Evolutionary conservation across 2,888 invertebrate species (phyloP), one percentile per base, ranked within the genome.

Genomic region (Dolichomitus sp.): DNA sequence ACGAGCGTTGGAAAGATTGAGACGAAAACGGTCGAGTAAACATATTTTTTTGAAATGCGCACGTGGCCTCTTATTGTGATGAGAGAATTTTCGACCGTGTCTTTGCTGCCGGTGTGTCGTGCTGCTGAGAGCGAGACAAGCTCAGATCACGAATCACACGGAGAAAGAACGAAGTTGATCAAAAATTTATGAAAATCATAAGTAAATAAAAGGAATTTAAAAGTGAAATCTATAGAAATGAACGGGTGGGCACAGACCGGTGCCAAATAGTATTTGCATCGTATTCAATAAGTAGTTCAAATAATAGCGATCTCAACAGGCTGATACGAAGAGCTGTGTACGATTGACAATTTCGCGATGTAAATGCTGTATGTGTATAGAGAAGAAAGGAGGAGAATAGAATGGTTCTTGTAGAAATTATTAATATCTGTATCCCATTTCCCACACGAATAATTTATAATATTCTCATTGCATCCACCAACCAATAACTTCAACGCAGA

Each of bases 351-450:
- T 74, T 83, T 83, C 54, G 79, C 83, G 50, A 85, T 79, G 78
- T 83, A 80, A 76, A 83, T 75, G 78, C 78, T 85, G 83, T 83
- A 83, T 73, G 84, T 84, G 83, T 84, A 83, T 83, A 84, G 84
- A 83, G 63, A 77, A 74, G 68, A 80, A 63, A 63, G 45, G 57
- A 78, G 68, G 42, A 75, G 54, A 76, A 81, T 78, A 83, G 59
- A 75, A 77, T 75, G 80, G 70, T 83, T 84, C 83, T 84, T 84
- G 84, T 84, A 83, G 84, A 84, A 72, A 80, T 84, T 82, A 75
- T 70, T 72, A 48, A 69, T 50, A 59, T 52, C 37, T 65, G 14
- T 27, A 48, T 7, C 48, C 45, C 14, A 14, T 45, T 45, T 14
- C 27, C 54, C 52, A 52, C 19, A 52, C 23, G 33, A 75, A 80